Percentiles rank a stretch among this genome's conserved stretches.
Conservation (phyloP, 2,797 vertebrate genomes). For the Limosa lapponica region DNA sequence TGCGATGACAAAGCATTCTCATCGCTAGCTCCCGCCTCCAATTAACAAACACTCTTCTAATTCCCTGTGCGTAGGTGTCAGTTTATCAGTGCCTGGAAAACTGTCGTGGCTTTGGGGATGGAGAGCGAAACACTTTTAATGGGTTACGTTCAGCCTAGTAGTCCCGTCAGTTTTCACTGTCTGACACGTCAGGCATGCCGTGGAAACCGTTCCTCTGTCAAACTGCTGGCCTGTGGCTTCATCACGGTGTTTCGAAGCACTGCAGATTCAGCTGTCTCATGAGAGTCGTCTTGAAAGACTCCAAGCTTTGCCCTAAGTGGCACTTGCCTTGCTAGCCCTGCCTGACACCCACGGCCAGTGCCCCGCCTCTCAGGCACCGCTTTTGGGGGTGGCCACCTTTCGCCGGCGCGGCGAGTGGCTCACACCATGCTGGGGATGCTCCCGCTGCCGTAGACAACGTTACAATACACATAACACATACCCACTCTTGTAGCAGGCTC, state of each 20-base stretch:
- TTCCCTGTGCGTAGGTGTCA: accelerated
- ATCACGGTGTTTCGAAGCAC: not conserved
- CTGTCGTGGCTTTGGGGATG: not conserved
- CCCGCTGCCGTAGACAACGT: slow-evolving; percentile 16
- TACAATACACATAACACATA: slow-evolving; percentile 57
- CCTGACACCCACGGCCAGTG: not conserved
- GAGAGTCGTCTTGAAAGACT: not conserved
- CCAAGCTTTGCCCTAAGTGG: not conserved
- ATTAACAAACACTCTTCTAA: not conserved
- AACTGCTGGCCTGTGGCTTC: not conserved
- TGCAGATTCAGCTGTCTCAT: not conserved
- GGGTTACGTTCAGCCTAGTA: not conserved
- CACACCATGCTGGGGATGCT: not conserved
- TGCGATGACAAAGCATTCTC: not conserved
- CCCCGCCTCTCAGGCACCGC: not conserved
- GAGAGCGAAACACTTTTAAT: not conserved
- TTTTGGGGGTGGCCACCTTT: not conserved
- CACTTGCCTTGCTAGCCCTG: not conserved
- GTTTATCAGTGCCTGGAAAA: not conserved
- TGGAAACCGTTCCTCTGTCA: not conserved
- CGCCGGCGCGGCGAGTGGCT: accelerated
- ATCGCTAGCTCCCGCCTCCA: not conserved
- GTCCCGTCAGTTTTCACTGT: not conserved
- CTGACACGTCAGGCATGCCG: not conserved
- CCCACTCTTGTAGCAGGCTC: slow-evolving; percentile 68